Evolutionary conservation across 2,797 vertebrate species (phyloP).

Genomic region (Anguilla megastoma): DNA sequence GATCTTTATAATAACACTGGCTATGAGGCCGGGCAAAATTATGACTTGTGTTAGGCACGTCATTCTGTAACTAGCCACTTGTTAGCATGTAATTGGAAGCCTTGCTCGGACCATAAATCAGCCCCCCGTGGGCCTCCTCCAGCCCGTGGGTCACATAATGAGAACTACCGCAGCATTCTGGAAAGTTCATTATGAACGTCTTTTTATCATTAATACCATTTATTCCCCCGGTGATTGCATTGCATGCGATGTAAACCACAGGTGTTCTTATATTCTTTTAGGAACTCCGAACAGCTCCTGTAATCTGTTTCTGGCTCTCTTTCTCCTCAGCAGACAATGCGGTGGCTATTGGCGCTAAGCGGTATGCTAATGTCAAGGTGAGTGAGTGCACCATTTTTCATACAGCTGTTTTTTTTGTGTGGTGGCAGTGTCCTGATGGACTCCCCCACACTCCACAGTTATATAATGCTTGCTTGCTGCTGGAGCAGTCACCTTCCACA

Average conservation of each 20-base stretch:
- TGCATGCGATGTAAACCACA: background rate
- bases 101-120: background rate
- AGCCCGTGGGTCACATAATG: background rate
- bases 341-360: background rate
- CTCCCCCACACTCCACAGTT: background rate
- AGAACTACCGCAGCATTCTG: background rate
- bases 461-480: constrained; percentile 1
- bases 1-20: background rate
- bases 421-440: background rate
- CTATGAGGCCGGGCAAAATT: background rate
- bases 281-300: background rate
- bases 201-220: background rate
- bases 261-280: background rate
- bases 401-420: background rate
- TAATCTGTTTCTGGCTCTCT: background rate
- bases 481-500: background rate
- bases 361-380: background rate
- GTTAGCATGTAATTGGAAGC: background rate
- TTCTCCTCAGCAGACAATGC: background rate
- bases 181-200: constrained; percentile 1
- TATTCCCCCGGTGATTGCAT: background rate
- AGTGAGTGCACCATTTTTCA: background rate
- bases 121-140: background rate
- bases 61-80: background rate
- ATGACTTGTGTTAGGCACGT: background rate